Evolutionary conservation across 2,888 invertebrate genomes (phyloP).

Genomic region (Ectemnius cavifrons): DNA sequence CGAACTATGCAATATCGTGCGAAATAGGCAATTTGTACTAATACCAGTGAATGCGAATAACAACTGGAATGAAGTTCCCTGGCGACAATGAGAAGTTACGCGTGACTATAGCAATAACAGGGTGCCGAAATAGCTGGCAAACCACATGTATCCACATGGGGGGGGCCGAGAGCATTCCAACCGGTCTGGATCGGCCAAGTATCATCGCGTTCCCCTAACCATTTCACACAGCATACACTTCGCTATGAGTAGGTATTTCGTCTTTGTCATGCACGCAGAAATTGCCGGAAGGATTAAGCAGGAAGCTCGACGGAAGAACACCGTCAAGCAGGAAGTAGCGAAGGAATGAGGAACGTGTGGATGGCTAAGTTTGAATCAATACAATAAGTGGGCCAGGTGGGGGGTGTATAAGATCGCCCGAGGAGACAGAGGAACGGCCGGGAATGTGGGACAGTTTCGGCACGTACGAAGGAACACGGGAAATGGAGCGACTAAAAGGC

Average conservation of each 20-base stretch:
- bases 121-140: too few relatives aligned
- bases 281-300: constrained; percentile 33
- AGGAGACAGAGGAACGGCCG: constrained; percentile 56
- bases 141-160: too few relatives aligned
- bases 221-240: too few relatives aligned
- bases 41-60: too few relatives aligned
- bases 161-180: too few relatives aligned
- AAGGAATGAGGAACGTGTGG: constrained; percentile 63
- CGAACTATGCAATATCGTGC: too few relatives aligned
- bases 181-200: too few relatives aligned
- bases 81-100: too few relatives aligned
- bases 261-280: not conserved
- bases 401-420: constrained; percentile 69
- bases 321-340: constrained; percentile 50
- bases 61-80: too few relatives aligned
- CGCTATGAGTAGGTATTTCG: not conserved
- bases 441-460: constrained; percentile 57
- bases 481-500: constrained; percentile 66
- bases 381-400: constrained; percentile 76
- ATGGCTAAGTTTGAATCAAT: constrained; percentile 75
- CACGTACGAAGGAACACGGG: constrained; percentile 61
- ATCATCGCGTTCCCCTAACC: not conserved
- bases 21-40: too few relatives aligned
- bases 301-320: constrained; percentile 26
- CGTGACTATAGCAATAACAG: too few relatives aligned